Evolutionary conservation across 2,797 vertebrate species (phyloP), one percentile per base, ranked within the genome.

Genomic region (Cryptoprocta ferox): DNA sequence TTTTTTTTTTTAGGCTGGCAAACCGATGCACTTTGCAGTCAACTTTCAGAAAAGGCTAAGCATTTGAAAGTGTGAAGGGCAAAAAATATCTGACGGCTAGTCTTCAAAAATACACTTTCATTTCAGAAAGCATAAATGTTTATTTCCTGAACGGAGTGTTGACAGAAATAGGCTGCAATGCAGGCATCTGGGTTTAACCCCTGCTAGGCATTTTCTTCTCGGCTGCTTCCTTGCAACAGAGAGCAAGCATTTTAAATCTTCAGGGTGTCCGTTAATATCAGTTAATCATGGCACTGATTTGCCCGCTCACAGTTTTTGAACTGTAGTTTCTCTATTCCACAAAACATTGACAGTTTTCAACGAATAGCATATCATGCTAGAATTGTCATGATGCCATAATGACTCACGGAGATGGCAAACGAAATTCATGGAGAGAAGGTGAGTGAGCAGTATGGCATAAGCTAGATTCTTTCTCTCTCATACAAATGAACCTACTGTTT

Each of bases 131-230:
- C 98, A 99, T 99, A 98, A 99, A 99, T 98, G 98, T 99, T 99
- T 98, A 98, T 99, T 99, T 98, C 98, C 98, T 86, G 98, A 98
- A 98, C 95, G 92, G 97, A 98, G 98, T 98, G 98, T 98, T 99
- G 99, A 99, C 99, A 99, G 99, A 99, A 99, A 99, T 99, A 99
- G 99, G 99, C 99, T 99, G 99, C 99, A 96, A 98, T 61, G 92
- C 99, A 99, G 99, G 99, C 99, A 99, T 99, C 99, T 98, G 99
- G 99, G 99, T 99, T 99, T 99, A 99, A 99, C 99, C 99, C 99
- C 99, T 99, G 98, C 98, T 97, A 99, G 98, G 99, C 99, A 98
- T 98, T 98, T 98, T 97, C 98, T 98, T 98, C 98, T 97, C 59
- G 1, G 89, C 45, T 50, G 95, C 97, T 98, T 97, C 98, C 91